A percentile compares a stretch with the other conserved stretches of the same genome.
phyloP scores from a whole-genome alignment of 2,113 vertebrate genomes.

The Python bivittatus region DNA sequence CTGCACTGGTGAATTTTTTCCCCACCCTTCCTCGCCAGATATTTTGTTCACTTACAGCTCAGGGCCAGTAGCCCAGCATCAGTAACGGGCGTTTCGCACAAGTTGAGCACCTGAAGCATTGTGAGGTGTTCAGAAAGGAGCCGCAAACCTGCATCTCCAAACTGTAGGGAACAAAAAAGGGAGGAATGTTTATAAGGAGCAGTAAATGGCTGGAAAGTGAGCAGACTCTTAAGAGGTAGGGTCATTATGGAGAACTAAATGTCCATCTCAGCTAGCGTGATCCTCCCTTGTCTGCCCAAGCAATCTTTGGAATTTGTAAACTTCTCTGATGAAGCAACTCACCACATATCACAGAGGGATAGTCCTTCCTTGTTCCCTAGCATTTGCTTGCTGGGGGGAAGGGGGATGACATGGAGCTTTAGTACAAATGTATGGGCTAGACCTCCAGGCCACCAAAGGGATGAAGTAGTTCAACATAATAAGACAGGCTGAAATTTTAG shows the following conservation, averaged over 20 bases:
- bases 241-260: not conserved
- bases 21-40: not conserved
- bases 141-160: constrained; percentile 93
- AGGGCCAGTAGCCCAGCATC: constrained; percentile 94
- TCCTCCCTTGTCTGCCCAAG: not conserved
- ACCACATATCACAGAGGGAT: no score
- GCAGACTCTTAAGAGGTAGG: not conserved
- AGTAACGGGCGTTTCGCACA: constrained; percentile 97
- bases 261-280: not conserved
- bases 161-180: constrained; percentile 72
- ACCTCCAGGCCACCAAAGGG: no score
- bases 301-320: no score
- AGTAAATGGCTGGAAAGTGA: accelerated
- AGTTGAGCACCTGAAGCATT: constrained; percentile 96
- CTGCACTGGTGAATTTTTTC: accelerated
- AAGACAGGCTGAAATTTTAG: no score
- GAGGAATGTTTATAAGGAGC: accelerated
- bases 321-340: no score
- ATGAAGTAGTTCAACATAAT: no score
- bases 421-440: no score
- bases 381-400: no score
- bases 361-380: no score
- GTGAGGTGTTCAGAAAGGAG: constrained; percentile 96
- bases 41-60: constrained; percentile 84
- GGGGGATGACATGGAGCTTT: no score